Percentiles rank a stretch among this genome's conserved stretches.
Evolutionary conservation across 1,140 invertebrate genomes (phyloP).

Genomic region (Archegozetes longisetosus): DNA sequence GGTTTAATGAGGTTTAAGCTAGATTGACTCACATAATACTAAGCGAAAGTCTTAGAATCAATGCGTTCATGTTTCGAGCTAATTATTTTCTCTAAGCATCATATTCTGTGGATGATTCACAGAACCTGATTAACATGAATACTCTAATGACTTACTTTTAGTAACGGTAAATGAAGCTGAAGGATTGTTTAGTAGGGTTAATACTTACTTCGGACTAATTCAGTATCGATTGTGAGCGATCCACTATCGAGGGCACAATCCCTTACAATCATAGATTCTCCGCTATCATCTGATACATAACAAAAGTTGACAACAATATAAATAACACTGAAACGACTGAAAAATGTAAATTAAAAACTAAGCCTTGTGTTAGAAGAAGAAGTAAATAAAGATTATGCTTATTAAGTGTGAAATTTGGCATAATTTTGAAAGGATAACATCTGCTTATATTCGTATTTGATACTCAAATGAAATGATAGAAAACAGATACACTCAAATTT

Average conservation of each 20-base stretch:
- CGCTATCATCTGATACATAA: constrained; percentile 38
- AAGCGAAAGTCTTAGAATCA: too few species aligned
- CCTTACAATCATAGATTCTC: constrained; percentile 57
- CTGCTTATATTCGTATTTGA: too few species aligned
- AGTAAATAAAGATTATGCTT: too few species aligned
- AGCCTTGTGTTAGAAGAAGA: neutral
- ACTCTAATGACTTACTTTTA: neutral
- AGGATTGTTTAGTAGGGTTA: neutral
- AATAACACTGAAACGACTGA: neutral
- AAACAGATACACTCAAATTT: too few species aligned
- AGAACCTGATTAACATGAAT: neutral
- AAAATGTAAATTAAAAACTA: too few species aligned
- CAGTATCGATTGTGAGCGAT: constrained; percentile 75
- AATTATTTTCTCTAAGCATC: too few species aligned
- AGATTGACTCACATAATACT: too few species aligned
- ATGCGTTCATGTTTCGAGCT: too few species aligned
- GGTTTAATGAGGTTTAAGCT: too few species aligned
- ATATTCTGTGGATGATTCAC: neutral
- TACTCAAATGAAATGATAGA: too few species aligned
- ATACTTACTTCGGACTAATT: constrained; percentile 27
- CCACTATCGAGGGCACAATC: constrained; percentile 82
- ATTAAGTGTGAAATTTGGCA: too few species aligned
- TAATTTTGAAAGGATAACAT: too few species aligned
- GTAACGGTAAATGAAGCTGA: neutral
- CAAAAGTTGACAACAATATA: neutral